These are phyloP conservation scores for Aphidius gifuensis DNA, from an alignment of 1,140 invertebrate genomes.

Conservation along the genomic window DNA sequence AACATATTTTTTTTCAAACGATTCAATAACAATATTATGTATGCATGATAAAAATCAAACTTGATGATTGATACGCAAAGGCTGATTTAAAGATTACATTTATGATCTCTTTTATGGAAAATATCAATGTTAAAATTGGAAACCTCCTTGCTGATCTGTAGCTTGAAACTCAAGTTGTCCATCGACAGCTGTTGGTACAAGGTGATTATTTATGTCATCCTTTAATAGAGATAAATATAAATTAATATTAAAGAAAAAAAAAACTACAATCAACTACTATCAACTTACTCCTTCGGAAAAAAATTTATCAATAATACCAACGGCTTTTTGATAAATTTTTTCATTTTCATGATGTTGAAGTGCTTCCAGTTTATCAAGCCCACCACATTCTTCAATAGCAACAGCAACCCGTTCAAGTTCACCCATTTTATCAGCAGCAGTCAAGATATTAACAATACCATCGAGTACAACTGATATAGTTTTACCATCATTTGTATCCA, in stretches of 20 bases:
- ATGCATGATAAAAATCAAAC: too few relatives aligned
- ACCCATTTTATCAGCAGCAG: constrained; percentile 56
- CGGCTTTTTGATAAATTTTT: constrained; percentile 80
- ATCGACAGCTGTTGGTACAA: constrained; percentile 28
- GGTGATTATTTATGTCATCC: constrained; percentile 31
- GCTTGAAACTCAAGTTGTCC: constrained; percentile 42
- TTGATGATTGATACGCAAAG: too few relatives aligned
- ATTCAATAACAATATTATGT: too few relatives aligned
- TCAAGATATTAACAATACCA: constrained; percentile 63
- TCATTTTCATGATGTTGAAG: constrained; percentile 74
- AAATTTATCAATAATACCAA: constrained; percentile 78
- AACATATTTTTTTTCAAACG: too few relatives aligned
- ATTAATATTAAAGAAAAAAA: constrained; percentile 2
- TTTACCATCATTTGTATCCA: constrained; percentile 62
- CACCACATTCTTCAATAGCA: constrained; percentile 65
- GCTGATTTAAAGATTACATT: too few relatives aligned
- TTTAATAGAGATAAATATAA: constrained; percentile 22
- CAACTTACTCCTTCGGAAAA: constrained; percentile 63
- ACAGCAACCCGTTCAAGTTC: constrained; percentile 55
- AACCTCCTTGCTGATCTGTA: constrained; percentile 31
- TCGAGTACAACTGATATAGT: constrained; percentile 64
- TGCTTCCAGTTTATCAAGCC: constrained; percentile 73
- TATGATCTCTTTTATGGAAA: neutral
- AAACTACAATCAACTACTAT: too few relatives aligned
- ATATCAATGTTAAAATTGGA: constrained; percentile 31